phyloP scores from a whole-genome alignment of 2,797 vertebrate species.

The Buceros bicornis region DNA sequence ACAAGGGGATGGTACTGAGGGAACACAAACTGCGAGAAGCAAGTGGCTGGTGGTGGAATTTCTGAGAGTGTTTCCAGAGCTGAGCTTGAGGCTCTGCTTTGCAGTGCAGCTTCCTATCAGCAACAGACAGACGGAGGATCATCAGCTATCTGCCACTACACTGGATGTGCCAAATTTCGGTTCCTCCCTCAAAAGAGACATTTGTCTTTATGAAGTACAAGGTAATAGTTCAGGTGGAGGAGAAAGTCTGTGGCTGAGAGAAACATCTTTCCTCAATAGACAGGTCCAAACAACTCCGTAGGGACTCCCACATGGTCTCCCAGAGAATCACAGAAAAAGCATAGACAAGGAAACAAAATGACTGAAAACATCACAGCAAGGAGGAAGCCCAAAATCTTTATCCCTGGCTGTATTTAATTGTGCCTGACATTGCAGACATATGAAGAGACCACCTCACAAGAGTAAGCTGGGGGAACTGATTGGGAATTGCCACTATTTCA shows the following conservation, averaged over 20 bases:
- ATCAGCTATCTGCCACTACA: not conserved
- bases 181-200: not conserved
- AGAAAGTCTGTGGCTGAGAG: not conserved
- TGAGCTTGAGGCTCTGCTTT: not conserved
- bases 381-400: not conserved
- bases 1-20: not conserved
- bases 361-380: conserved; percentile 11
- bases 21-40: not conserved
- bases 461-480: not conserved
- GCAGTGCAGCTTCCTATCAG: not conserved
- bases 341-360: not conserved
- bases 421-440: not conserved
- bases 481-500: not conserved
- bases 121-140: not conserved
- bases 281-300: not conserved
- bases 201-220: not conserved
- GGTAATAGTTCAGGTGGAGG: not conserved
- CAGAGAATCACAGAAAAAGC: not conserved
- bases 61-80: not conserved
- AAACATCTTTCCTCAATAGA: not conserved
- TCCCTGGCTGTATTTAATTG: not conserved
- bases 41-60: not conserved
- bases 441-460: not conserved
- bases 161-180: not conserved
- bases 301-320: not conserved